Evolutionary conservation across 30 jellyfish, hydroid and myxozoan genomes (phyloP), one percentile per base, ranked within the genome.

Genomic region (Rhopilema esculentum): DNA sequence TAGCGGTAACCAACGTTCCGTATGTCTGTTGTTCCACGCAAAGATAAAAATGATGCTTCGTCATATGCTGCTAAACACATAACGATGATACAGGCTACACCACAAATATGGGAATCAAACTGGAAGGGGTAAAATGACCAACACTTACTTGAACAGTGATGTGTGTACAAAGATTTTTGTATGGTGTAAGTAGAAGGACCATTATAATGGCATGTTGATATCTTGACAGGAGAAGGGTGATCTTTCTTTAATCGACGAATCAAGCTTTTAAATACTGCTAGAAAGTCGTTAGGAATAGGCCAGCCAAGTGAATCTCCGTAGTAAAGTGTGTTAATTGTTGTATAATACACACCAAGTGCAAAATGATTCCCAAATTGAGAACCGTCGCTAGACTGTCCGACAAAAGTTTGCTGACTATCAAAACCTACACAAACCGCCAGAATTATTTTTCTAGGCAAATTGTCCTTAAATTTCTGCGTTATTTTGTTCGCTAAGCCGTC

Each of bases 261-360:
- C 12, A 40, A 40, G 57, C 57, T 40, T 40, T 6, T 40, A 40
- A 40, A 40, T 40, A 40, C 57, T 40, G 57, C 57, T 40, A 40
- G 12, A 40, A 40, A 40, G 57, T 40, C 57, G 57, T 64, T n/a
- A n/a, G 81, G 81, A 27, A 31, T 70, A 21, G 72, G 84, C 84
- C 84, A 72, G 72, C 84, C 84, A 23, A 21, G 25, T 25, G 84
- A 72, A 49, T 72, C 84, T 16, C 84, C 84, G 30, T 72, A 72
- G 71, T 24, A 72, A 15, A 72, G 24, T 29, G 26, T 20, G 69
- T 72, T 72, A 21, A 23, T 32, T 49, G 31, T 19, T 19, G 84
- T 72, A 23, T 72, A 31, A 49, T 31, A 72, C 19, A 72, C 69
- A 31, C 72, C 84, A 32, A 72, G 27, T n/a, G 84, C 84, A 29